Evolutionary conservation across 1,140 invertebrate species (phyloP), one percentile per base, ranked within the genome.

Genomic region (Schlechtendalia chinensis): DNA sequence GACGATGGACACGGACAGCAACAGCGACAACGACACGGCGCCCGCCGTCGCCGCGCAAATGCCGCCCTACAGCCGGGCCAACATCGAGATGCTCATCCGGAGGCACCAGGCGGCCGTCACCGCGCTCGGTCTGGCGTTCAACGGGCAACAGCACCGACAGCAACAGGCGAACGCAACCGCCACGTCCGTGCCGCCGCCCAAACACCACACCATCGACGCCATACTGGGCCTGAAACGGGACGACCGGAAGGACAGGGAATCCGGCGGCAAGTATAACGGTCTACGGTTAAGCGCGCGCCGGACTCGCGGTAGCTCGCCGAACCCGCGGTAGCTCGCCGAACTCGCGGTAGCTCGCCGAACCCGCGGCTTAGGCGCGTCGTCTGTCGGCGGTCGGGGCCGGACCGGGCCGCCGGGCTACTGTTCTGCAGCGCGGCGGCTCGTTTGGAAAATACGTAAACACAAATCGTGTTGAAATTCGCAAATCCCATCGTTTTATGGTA

Each of bases 181-280:
- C 16, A 65, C 82, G 5, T 80, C 54, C n/a, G 82, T 79, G 45
- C 77, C 82, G 0, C 80, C 81, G 14, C 83, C 83, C 19, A 83
- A 82, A n/a, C 83, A 83, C 24, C 83, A 83, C 72, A 83, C 83
- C 27, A 84, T 84, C 11, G 83, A 83, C 39, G 83, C 83, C 22
- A 84, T 83, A 45, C 81, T 83, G 16, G 83, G 83, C 4, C 69
- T 75, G 56, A 80, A 75, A 39, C 79, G 54, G 14, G 27, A 53
- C 67, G 59, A 59, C 27, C 50, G 54, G 1, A 80, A 77, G 11
- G 81, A 81, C 8, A 81, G 65, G 10, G 83, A 83, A 77, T 83
- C 82, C 22, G 83, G 82, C 75, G 83, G 83, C 82, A 69, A 83
- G 82, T 82, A 63, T 19, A 53, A 16, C 5, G 29, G n/a, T n/a